A percentile compares a stretch with the other conserved stretches of the same genome.
phyloP scores from a whole-genome alignment of 1,140 invertebrate species.

The Drosophila melanogaster region Release_6_plus_ISO1_MT NT_033779.5:4824501-4825000 shows the following conservation, averaged over 20 bases:
- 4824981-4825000: not conserved
- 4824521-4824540: not conserved
- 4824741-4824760: constrained; percentile 68
- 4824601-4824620: constrained; percentile 22
- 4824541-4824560: constrained; percentile 5
- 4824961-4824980: not conserved
- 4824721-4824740: constrained; percentile 49
- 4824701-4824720: not conserved
- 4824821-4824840: not conserved
- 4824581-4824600: constrained; percentile 65
- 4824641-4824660: constrained; percentile 51
- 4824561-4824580: constrained; percentile 43
- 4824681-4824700: constrained; percentile 2
- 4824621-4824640: constrained; percentile 41
- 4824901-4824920: constrained; percentile 70
- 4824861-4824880: constrained; percentile 36
- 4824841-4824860: constrained; percentile 23
- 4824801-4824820: constrained; percentile 67
- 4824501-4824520: no score
- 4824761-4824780: constrained; percentile 45
- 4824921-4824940: constrained; percentile 39
- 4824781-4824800: constrained; percentile 70
- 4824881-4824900: constrained; percentile 54
- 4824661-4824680: constrained; percentile 40
- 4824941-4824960: constrained; percentile 16